Percentiles rank a stretch among this genome's conserved stretches.
phyloP scores from a whole-genome alignment of 2,113 vertebrate genomes.

The Onychostruthus taczanowskii region DNA sequence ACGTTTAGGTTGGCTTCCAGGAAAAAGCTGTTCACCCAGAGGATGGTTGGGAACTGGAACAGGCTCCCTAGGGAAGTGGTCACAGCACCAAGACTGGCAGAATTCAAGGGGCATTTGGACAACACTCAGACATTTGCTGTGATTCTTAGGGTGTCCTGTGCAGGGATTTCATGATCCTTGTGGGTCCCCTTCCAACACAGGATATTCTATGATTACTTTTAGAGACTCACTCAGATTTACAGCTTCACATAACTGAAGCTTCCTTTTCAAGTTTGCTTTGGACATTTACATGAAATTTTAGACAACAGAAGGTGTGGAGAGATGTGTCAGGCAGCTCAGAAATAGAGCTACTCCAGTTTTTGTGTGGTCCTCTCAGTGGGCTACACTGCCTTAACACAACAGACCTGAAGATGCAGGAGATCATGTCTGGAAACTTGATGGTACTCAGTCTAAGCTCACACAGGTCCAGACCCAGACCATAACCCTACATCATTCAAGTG shows the following conservation, averaged over 20 bases:
- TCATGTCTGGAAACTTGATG: neutral
- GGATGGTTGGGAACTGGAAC: neutral
- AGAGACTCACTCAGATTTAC: neutral
- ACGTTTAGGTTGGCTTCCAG: neutral
- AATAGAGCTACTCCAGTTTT: neutral
- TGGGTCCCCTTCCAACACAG: neutral
- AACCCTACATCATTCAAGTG: fast-evolving
- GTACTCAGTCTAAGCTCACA: neutral
- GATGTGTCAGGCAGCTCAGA: neutral
- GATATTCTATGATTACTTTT: neutral
- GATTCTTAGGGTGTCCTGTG: neutral
- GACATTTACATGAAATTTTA: neutral
- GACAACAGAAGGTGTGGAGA: neutral
- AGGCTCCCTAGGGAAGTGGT: neutral
- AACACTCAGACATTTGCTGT: neutral
- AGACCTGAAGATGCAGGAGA: neutral
- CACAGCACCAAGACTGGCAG: neutral
- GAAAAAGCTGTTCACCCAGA: neutral
- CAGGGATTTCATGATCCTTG: neutral
- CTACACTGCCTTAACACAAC: neutral
- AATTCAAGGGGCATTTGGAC: neutral
- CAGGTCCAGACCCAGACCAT: neutral
- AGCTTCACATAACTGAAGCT: neutral
- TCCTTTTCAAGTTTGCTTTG: neutral
- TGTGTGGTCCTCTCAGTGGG: neutral